Percentiles rank a stretch among this genome's conserved stretches.
Conservation (phyloP, 2,113 vertebrate species). For the Cyrtonyx montezumae region DNA sequence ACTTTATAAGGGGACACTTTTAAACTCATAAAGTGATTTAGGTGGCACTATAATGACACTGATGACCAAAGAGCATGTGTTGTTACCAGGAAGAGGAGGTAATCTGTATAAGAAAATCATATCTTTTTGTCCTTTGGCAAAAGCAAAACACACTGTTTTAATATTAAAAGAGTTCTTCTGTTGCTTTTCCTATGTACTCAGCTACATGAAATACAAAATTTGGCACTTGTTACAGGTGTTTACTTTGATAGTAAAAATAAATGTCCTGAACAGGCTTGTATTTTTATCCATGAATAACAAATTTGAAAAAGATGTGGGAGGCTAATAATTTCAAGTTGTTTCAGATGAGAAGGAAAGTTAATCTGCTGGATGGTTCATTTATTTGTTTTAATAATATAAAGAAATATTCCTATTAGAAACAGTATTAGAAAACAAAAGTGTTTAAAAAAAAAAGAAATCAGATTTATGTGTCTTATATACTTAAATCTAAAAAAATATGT, state of each 20-base stretch:
- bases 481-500: not conserved
- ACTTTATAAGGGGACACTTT: not conserved
- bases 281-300: not conserved
- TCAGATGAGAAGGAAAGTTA: not conserved
- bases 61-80: not conserved
- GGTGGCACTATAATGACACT: not conserved
- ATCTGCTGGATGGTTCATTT: not conserved
- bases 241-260: conserved; percentile 14
- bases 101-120: not conserved
- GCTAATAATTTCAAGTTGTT: not conserved
- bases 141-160: not conserved
- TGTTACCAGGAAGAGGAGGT: not conserved
- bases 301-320: not conserved
- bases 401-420: not conserved
- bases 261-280: not conserved
- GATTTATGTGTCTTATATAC: not conserved
- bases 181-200: not conserved
- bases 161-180: not conserved
- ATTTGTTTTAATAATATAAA: not conserved
- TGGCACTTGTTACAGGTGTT: not conserved
- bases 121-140: not conserved
- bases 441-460: not conserved
- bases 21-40: not conserved
- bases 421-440: not conserved
- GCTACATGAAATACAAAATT: not conserved